A percentile compares a stretch with the other conserved stretches of the same genome.
These are phyloP conservation scores for Trissolcus brochymenae DNA, from an alignment of 2,888 invertebrate species.

Conservation along the genomic window DNA sequence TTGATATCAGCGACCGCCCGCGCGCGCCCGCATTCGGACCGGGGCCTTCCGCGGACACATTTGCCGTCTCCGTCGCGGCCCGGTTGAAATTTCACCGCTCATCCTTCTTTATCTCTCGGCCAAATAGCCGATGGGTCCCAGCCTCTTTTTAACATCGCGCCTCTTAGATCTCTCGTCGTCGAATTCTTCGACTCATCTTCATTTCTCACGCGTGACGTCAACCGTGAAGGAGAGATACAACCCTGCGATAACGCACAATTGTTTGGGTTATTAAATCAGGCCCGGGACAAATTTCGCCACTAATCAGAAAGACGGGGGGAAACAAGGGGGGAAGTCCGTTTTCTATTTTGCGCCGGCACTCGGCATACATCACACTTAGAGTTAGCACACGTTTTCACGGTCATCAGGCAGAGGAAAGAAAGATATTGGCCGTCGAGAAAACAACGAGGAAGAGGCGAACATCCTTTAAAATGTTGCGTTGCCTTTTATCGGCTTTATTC, in stretches of 20 bases:
- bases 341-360: constrained; percentile 24
- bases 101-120: constrained; percentile 29
- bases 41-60: constrained; percentile 42
- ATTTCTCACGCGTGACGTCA: constrained; percentile 28
- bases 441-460: constrained; percentile 37
- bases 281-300: constrained; percentile 14
- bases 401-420: constrained; percentile 31
- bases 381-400: constrained; percentile 60
- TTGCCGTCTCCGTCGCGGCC: constrained; percentile 56
- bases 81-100: constrained; percentile 60
- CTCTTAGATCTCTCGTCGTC: constrained; percentile 46
- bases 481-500: constrained; percentile 63
- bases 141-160: constrained; percentile 46
- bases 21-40: constrained; percentile 66
- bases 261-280: constrained; percentile 36
- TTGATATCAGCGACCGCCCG: constrained; percentile 72
- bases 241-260: constrained; percentile 21
- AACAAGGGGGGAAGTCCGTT: neutral
- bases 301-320: neutral
- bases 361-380: constrained; percentile 60
- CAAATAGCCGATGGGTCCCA: neutral
- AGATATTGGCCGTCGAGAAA: constrained; percentile 23
- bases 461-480: constrained; percentile 57
- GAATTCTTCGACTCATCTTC: constrained; percentile 26
- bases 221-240: constrained; percentile 11